A percentile compares a stretch with the other conserved stretches of the same genome.
phyloP scores from a whole-genome alignment of 2,888 invertebrate genomes.

The Saturnia japonica region DNA sequence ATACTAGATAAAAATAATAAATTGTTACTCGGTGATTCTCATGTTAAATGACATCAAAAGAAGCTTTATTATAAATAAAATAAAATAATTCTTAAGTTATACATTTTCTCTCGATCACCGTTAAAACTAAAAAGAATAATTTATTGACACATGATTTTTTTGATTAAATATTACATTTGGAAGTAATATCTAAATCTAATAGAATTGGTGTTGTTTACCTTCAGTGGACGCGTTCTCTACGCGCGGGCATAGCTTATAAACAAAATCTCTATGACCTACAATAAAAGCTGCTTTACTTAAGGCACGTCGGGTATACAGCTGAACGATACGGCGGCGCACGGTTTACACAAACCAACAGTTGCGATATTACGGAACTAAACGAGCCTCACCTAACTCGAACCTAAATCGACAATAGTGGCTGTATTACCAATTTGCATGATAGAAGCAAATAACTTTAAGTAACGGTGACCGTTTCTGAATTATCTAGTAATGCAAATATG shows the following conservation, averaged over 20 bases:
- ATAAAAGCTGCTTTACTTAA: constrained; percentile 23
- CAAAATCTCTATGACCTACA: constrained; percentile 22
- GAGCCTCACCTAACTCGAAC: too few relatives aligned
- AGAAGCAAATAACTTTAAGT: not conserved
- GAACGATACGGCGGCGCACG: constrained; percentile 13
- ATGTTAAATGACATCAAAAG: constrained; percentile 8
- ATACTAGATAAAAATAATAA: not conserved
- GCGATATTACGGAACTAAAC: not conserved
- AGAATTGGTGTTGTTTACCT: constrained; percentile 78
- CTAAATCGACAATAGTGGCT: too few relatives aligned
- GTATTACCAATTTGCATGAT: too few relatives aligned
- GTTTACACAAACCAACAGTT: not conserved
- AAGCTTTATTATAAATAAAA: not conserved
- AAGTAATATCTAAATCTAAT: constrained; percentile 44
- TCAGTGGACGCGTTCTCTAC: constrained; percentile 76
- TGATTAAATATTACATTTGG: not conserved
- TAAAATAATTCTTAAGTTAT: constrained; percentile 34
- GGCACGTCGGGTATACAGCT: constrained; percentile 10
- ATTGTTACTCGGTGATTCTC: not conserved
- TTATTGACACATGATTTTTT: not conserved
- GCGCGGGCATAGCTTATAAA: constrained; percentile 59
- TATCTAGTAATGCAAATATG: not conserved
- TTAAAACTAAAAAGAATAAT: not conserved
- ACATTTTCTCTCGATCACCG: not conserved
- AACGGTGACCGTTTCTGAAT: not conserved